Percentiles rank a stretch among this genome's conserved stretches.
Evolutionary conservation across 2,888 invertebrate species (phyloP).

Genomic region (Lasius fuliginosus): DNA sequence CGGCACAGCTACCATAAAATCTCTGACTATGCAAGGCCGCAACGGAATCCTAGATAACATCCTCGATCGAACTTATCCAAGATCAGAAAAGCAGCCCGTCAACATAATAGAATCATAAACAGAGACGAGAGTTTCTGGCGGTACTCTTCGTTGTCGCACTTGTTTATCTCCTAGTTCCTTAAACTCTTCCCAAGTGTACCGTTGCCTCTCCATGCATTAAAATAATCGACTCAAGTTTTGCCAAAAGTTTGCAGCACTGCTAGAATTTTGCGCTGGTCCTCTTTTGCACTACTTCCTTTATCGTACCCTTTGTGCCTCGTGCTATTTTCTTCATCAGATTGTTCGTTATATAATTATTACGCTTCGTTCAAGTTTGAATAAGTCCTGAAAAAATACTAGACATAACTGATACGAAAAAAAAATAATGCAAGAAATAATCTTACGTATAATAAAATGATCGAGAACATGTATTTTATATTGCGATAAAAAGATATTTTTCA

Average conservation of each 20-base stretch:
- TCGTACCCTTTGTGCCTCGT: conserved; percentile 26
- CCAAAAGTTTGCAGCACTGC: conserved; percentile 64
- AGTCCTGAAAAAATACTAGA: neutral
- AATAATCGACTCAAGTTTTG: conserved; percentile 77
- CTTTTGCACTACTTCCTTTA: neutral
- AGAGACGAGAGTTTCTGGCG: neutral
- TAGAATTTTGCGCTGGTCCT: conserved; percentile 62
- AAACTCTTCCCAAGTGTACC: conserved; percentile 48
- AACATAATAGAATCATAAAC: conserved; percentile 49
- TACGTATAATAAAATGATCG: neutral
- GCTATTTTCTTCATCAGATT: conserved; percentile 5
- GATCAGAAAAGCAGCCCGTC: neutral
- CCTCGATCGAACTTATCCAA: conserved; percentile 42
- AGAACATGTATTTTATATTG: neutral
- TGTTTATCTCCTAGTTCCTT: conserved; percentile 72
- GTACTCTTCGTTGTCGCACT: conserved; percentile 55
- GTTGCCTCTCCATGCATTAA: conserved; percentile 73
- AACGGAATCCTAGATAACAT: conserved; percentile 29
- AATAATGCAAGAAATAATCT: neutral
- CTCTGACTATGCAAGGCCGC: neutral
- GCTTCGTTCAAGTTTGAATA: neutral
- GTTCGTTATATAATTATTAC: conserved; percentile 26
- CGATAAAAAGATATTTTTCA: neutral
- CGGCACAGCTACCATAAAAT: conserved; percentile 33
- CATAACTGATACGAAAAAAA: neutral